Percentiles rank a stretch among this genome's conserved stretches.
Conservation (phyloP, 2,888 invertebrate species). For the Anorthoa munda region DNA sequence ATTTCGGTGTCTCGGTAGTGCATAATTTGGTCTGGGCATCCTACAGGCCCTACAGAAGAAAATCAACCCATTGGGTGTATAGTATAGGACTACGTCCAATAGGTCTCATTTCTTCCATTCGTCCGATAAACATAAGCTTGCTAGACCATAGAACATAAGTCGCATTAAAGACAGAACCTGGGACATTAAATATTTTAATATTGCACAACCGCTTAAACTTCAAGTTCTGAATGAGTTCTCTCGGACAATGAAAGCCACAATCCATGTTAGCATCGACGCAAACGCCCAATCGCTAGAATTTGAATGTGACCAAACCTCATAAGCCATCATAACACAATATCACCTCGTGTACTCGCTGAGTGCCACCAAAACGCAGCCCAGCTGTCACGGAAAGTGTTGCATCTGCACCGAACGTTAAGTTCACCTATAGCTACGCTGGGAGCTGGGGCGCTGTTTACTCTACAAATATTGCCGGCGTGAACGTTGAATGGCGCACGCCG, state of each 20-base stretch:
- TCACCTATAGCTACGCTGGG: conserved; percentile 24
- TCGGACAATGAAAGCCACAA: background rate
- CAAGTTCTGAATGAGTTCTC: background rate
- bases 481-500: conserved; percentile 49
- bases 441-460: conserved; percentile 51
- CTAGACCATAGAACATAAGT: too few species aligned
- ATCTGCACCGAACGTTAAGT: conserved; percentile 41
- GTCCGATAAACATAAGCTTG: background rate
- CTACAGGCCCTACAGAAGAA: too few species aligned
- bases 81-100: too few species aligned
- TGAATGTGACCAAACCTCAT: background rate
- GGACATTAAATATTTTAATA: too few species aligned
- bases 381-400: conserved; percentile 18
- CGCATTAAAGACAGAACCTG: too few species aligned
- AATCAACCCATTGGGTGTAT: too few species aligned
- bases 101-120: background rate
- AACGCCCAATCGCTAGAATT: background rate
- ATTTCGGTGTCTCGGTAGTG: too few species aligned
- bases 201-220: background rate
- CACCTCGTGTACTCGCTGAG: background rate
- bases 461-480: conserved; percentile 58
- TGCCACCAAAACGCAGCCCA: background rate
- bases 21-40: too few species aligned
- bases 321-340: conserved; percentile 11
- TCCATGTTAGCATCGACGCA: background rate